Conservation (phyloP, 2,113 vertebrate genomes). For the Eurypyga helias region DNA sequence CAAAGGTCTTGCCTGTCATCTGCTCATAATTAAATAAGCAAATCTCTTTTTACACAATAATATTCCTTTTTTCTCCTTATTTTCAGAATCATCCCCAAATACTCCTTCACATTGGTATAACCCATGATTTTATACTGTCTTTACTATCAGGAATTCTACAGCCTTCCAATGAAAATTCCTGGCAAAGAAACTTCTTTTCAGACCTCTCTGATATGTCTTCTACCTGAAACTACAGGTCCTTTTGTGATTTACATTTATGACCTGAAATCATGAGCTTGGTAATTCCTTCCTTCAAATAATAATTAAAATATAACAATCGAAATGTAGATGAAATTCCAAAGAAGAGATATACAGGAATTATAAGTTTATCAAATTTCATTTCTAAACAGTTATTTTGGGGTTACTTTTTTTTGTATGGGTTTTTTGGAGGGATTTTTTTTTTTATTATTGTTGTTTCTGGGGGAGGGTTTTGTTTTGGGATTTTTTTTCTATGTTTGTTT, state of each 20-base stretch:
- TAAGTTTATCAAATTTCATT: not conserved
- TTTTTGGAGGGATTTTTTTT: not conserved
- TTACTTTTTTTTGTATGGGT: fast-evolving
- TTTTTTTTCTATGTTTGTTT: not conserved
- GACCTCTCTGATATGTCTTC: not conserved
- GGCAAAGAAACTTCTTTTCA: not conserved
- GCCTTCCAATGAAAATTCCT: not conserved
- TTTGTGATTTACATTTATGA: not conserved
- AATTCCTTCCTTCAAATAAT: not conserved
- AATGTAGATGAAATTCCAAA: not conserved
- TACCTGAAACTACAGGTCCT: not conserved
- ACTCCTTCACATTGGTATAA: not conserved
- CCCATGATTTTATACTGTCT: not conserved
- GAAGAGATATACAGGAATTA: not conserved
- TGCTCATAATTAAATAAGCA: not conserved
- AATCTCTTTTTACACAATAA: not conserved
- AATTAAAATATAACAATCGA: not conserved
- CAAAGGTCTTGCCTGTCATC: not conserved
- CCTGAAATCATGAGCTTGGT: not conserved
- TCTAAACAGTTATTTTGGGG: not conserved
- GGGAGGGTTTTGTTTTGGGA: not conserved
- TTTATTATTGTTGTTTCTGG: not conserved
- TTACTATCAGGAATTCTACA: not conserved
- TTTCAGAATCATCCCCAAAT: not conserved
- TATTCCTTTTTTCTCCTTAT: not conserved